Evolutionary conservation across 2,888 invertebrate genomes (phyloP), one percentile per base, ranked within the genome.

Genomic region (Caenorhabditis wallacei): DNA sequence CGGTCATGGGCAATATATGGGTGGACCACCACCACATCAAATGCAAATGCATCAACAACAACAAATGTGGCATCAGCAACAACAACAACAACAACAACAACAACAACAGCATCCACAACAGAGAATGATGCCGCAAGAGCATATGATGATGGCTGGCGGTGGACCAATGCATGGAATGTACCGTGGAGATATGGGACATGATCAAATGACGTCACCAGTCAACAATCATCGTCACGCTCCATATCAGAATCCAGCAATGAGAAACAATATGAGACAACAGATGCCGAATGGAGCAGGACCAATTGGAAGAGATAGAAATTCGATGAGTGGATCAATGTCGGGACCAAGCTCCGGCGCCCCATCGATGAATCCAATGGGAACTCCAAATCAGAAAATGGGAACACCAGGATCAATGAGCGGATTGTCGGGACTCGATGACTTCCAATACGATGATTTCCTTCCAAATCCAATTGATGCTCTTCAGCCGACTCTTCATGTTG

Each of bases 391-490:
- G 20, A 70, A 71, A 24, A 79, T 79, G 78, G 70, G 70, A 43
- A 48, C 64, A 20, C 78, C 78, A 1, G 56, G 70, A 24, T 63
- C 64, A 1, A 30, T 70, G 10, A 69, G 78, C 22, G 70, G 70
- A 70, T 26, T 78, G 18, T 46, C 78, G 2, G 75, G 72, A 59
- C 54, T 82, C 5, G 82, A 81, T 22, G 82, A 82, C 18, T 78
- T 78, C 40, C 37, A 7, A n/a, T 78, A 82, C 30, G 82, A 82
- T 35, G 89, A 89, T 61, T 84, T 89, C 79, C 80, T 89, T 68
- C 89, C 89, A 20, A 87, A 85, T 26, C 87, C 87, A 30, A 81
- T 88, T 64, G 88, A 88, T 53, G 76, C 75, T 72, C 70, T 80
- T 8, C 72, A 72, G 59, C 48, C 72, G 7, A 68, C 72, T 3